Base-by-base conservation (phyloP, 2,888 invertebrate genomes). In the Empis livida region DNA sequence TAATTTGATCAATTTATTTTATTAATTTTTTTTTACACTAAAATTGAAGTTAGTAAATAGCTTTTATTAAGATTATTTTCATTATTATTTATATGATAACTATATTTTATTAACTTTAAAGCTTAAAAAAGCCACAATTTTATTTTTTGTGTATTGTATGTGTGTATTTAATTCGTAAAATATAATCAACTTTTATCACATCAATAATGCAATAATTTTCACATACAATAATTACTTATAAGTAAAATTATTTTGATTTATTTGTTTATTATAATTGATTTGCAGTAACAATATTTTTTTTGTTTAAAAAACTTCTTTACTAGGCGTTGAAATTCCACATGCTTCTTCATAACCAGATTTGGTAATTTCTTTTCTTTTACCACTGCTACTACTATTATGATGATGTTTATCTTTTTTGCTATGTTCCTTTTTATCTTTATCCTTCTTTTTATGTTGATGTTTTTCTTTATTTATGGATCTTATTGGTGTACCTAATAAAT, bases 251-350 rank as follows among this genome's bases (percentile, higher is more conserved):
- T 13, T 11, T 39, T 39, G 16, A 39, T 17, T 17, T 39, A 20
- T 10, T 9, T 27, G 5, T 8, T 27, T 8, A 27, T 20, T 27
- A 27, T 27, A 27, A 27, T 27, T 27, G 23, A 27, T 27, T 8
- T 6, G 3, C 20, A 20, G 8, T 27, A 6, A 3, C 2, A 13
- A 35, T 35, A n/a, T 17, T 40, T 2, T 41, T 44, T n/a, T 17
- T 61, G n/a, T n/a, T n/a, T 77, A 77, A 64, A 77, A 70, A 61
- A 86, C 80, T 71, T 90, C 87, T 71, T 92, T 90, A 60, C 89
- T 91, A 11, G 92, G 90, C 37, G 91, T 92, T 42, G 90, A 90
- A 61, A 92, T 90, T 53, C 91, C 93, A 58, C 85, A 76, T 37
- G 92, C 85, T 72, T 91, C 91, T 68, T 93, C 93, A 61, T 93